phyloP scores from a whole-genome alignment of 2,797 vertebrate species.

The Kryptopterus vitreolus region DNA sequence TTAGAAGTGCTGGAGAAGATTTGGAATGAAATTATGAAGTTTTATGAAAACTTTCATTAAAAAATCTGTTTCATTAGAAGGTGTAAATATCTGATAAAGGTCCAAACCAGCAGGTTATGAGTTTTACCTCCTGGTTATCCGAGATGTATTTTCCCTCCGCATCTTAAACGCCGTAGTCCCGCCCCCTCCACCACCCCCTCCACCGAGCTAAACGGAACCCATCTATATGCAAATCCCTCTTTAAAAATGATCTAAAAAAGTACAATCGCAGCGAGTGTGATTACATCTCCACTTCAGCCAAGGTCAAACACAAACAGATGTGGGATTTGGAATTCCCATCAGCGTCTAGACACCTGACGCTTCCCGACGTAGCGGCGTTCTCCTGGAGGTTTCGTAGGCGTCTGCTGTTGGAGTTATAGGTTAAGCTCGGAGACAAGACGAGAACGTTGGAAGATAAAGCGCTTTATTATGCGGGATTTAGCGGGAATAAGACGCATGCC shows the following conservation, averaged over 20 bases:
- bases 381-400: background rate
- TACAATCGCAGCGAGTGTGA: conserved; percentile 9
- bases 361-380: background rate
- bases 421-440: background rate
- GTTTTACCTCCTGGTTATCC: background rate
- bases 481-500: background rate
- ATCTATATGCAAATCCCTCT: conserved; percentile 38
- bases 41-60: background rate
- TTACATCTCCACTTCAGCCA: conserved; percentile 20
- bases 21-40: too few species aligned
- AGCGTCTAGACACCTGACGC: background rate
- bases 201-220: background rate
- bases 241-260: conserved; percentile 23
- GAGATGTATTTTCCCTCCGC: background rate
- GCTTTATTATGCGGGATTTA: background rate
- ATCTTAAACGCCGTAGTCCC: background rate
- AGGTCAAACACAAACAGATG: conserved; percentile 8
- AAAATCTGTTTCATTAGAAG: background rate
- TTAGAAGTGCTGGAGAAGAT: too few species aligned
- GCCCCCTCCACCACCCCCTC: background rate
- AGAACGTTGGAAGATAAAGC: background rate
- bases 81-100: background rate
- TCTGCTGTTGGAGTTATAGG: background rate
- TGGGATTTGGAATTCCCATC: conserved; percentile 6
- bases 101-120: background rate